Evolutionary conservation across 2,797 vertebrate species (phyloP), one percentile per base, ranked within the genome.

Genomic region (Pelobates cultripes): DNA sequence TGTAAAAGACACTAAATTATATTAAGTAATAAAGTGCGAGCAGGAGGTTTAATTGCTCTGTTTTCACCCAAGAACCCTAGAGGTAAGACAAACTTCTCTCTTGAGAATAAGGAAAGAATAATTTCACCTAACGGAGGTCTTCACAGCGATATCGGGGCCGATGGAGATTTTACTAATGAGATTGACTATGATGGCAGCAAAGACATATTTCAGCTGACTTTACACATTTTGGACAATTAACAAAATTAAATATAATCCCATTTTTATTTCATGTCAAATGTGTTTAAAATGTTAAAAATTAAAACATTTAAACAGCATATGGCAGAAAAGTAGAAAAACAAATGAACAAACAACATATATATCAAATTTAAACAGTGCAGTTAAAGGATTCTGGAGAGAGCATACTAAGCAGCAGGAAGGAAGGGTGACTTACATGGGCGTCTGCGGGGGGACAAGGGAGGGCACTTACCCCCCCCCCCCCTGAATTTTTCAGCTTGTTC

Each of bases 161-260:
- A 51, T 51, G 61, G 61, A 64, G 55, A 64, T 6, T 64, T 64
- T 40, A 64, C 61, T 64, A 64, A 64, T 64, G 6, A 40, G 61
- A n/a, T 3, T 5, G 17, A 28, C n/a, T 10, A 4, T 7, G 61
- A 0, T 14, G 17, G 28, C 61, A 28, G 28, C 28, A 57, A 1
- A 57, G 1, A 4, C 61, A 3, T n/a, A 4, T 40, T 17, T 3
- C n/a, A 64, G n/a, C 17, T 2, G n/a, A 64, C 6, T 14, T 64
- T 7, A 7, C n/a, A 14, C n/a, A 4, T 7, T 40, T 7, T 7
- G 9, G 15, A 40, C 61, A 40, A 64, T 64, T 64, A 64, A 64
- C 14, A 40, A 40, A 64, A 64, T 64, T n/a, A 64, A 6, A 7
- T 64, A 57, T 57, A 14, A 57, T 57, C 55, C 55, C 8, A 57